Conservation (phyloP, 1,140 invertebrate species). For the Diprion similis region DNA sequence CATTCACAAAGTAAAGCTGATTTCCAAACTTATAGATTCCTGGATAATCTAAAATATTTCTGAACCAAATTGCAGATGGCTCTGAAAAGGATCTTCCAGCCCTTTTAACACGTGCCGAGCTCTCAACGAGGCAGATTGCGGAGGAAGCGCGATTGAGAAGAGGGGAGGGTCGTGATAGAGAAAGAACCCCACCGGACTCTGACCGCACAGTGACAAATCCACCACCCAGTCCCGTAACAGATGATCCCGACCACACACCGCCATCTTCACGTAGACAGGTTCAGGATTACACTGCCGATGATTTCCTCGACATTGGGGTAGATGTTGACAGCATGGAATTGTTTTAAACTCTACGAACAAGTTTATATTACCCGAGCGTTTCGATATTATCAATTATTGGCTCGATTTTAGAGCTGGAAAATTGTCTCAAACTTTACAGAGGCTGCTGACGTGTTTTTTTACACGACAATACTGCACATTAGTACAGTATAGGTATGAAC, state of each 20-base stretch:
- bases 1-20: too few species aligned
- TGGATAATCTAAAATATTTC: slow-evolving; percentile 25
- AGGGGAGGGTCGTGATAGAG: slow-evolving; percentile 56
- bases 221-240: slow-evolving; percentile 78
- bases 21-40: too few species aligned
- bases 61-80: slow-evolving; percentile 39
- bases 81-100: slow-evolving; percentile 67
- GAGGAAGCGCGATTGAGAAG: slow-evolving; percentile 59
- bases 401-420: neutral
- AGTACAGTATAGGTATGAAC: neutral
- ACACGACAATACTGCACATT: neutral
- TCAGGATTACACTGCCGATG: slow-evolving; percentile 63
- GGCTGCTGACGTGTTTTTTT: neutral
- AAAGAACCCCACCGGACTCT: slow-evolving; percentile 57
- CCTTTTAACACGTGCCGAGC: slow-evolving; percentile 65
- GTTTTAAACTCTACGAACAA: slow-evolving; percentile 56
- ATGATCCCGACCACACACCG: slow-evolving; percentile 74
- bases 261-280: slow-evolving; percentile 64
- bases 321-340: slow-evolving; percentile 76
- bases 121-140: slow-evolving; percentile 59
- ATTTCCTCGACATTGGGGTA: slow-evolving; percentile 73
- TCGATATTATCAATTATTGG: neutral
- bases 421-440: neutral
- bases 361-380: neutral
- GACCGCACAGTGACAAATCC: slow-evolving; percentile 72